Percentiles rank a stretch among this genome's conserved stretches.
phyloP scores from a whole-genome alignment of 2,113 vertebrate genomes.

The Epinephelus lanceolatus region DNA sequence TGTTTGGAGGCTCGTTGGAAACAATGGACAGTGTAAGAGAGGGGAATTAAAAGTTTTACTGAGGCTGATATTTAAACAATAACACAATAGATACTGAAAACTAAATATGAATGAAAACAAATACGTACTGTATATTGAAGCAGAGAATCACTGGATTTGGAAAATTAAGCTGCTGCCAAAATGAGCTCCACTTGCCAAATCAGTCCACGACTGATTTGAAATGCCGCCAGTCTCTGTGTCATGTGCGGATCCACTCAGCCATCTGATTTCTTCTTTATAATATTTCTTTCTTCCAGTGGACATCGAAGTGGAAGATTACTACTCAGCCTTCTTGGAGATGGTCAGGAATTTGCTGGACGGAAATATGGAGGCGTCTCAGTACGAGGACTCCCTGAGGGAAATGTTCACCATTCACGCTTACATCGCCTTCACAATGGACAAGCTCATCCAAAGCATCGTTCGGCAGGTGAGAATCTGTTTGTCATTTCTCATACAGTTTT shows the following conservation, averaged over 20 bases:
- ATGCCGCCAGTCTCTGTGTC: not conserved
- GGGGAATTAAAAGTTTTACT: not conserved
- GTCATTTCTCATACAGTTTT: not conserved
- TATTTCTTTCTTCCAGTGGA: slow-evolving; percentile 85
- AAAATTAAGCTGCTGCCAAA: not conserved
- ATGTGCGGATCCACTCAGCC: not conserved
- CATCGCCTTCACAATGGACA: slow-evolving; percentile 99
- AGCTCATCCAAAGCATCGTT: slow-evolving; percentile 98
- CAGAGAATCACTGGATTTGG: not conserved
- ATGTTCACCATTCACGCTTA: slow-evolving; percentile 99
- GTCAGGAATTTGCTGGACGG: slow-evolving; percentile 95
- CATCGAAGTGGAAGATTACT: slow-evolving; percentile 98
- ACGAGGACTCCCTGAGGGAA: slow-evolving; percentile 96
- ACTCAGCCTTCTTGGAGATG: slow-evolving; percentile 98
- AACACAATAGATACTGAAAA: not conserved
- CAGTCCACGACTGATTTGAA: not conserved
- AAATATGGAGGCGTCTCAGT: slow-evolving; percentile 97
- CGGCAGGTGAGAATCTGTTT: slow-evolving; percentile 88
- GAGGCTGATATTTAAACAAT: not conserved
- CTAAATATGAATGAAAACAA: not conserved
- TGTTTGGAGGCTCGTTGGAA: not conserved
- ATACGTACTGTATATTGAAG: not conserved
- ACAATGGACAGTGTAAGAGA: not conserved
- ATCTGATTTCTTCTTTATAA: not conserved
- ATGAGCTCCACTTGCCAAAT: not conserved